Evolutionary conservation across 1,140 invertebrate genomes (phyloP).

Genomic region (Caenorhabditis elegans): DNA sequence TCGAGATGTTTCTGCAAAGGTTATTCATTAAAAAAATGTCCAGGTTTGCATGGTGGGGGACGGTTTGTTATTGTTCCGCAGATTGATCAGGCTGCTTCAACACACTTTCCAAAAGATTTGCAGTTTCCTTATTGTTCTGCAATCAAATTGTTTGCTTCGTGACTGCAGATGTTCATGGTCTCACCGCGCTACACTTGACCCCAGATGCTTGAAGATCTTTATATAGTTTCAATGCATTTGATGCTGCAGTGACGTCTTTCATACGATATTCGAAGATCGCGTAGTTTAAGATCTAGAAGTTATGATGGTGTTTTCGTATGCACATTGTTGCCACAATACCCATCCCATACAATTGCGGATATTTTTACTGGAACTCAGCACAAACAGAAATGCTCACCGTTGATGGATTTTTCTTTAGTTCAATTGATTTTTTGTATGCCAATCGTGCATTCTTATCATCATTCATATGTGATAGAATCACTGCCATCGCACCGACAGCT

Average conservation of each 20-base stretch:
- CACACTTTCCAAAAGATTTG: background rate
- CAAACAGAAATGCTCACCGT: constrained; percentile 30
- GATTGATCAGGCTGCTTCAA: background rate
- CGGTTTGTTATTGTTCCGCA: background rate
- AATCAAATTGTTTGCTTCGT: background rate
- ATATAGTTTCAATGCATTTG: background rate
- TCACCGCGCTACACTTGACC: background rate
- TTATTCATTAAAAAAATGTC: background rate
- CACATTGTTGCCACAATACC: too few species aligned
- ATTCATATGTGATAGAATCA: constrained; percentile 35
- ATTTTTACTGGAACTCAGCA: background rate
- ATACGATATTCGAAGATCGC: constrained; percentile 36
- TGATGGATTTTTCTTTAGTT: background rate
- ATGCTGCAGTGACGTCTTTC: background rate
- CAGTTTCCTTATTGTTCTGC: background rate
- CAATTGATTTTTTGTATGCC: constrained; percentile 34
- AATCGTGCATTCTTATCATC: constrained; percentile 22
- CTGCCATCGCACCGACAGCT: constrained; percentile 36
- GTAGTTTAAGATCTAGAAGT: constrained; percentile 29
- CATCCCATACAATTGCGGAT: background rate
- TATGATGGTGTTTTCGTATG: too few species aligned
- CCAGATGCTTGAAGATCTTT: background rate
- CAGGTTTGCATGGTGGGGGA: background rate
- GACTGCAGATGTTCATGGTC: background rate
- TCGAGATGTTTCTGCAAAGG: too few species aligned